Evolutionary conservation across 2,888 invertebrate species (phyloP), one percentile per base, ranked within the genome.

Genomic region (Rhagium mordax): DNA sequence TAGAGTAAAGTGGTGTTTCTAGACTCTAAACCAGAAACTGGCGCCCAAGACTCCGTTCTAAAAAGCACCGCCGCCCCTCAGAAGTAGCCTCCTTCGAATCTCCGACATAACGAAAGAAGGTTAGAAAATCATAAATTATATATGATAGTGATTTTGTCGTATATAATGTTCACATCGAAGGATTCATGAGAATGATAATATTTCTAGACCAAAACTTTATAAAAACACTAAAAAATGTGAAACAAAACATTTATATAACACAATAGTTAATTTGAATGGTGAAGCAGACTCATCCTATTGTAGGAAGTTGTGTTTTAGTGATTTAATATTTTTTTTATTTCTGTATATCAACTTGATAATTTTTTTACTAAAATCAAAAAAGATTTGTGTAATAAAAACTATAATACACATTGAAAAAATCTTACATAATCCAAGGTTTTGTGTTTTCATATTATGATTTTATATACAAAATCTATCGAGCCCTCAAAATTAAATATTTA

Each of bases 401-500:
- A 41, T 41, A 41, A 41, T 2, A 41, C n/a, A 41, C n/a, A n/a
- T 41, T 1, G n/a, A 41, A 41, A 4, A 41, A 41, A 41, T n/a
- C 41, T n/a, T 41, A 41, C 4, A 41, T n/a, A 41, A n/a, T 41
- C n/a, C 41, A n/a, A 41, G 41, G 41, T 41, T 41, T 41, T 41
- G n/a, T n/a, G 4, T 41, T 41, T 41, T 41, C n/a, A 3, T 41
- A 41, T 41, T 13, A 41, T n/a, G n/a, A 41, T 41, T 33, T 41
- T 41, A 41, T 41, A 41, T n/a, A 41, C n/a, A 13, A 41, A 41
- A 41, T n/a, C 41, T 41, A 41, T 51, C 1, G 51, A 51, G 20
- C 18, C 51, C 8, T 51, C 51, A 51, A 51, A 20, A 51, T 51
- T 18, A 51, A 51, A 51, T 18, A 51, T 51, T 51, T 51, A 51